A percentile compares a stretch with the other conserved stretches of the same genome.
Conservation (phyloP, 2,797 vertebrate species). For the Varecia variegata region DNA sequence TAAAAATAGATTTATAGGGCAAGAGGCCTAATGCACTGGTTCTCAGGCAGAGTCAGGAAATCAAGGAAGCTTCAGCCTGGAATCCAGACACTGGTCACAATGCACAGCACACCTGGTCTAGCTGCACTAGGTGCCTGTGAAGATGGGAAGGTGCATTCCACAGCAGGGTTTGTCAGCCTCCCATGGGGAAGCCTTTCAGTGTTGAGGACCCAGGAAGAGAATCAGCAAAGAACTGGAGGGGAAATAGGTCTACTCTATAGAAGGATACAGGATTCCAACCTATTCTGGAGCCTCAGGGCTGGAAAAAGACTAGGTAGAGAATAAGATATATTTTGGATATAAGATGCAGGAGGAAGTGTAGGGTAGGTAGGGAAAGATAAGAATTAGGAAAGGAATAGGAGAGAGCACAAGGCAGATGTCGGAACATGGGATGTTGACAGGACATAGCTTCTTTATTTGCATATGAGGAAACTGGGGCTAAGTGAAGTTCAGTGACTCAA, state of each 20-base stretch:
- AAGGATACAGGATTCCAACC: neutral
- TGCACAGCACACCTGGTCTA: neutral
- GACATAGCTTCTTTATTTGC: neutral
- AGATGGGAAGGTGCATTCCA: neutral
- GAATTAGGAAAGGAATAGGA: neutral
- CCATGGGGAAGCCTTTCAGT: neutral
- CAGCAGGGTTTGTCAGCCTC: neutral
- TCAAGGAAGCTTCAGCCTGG: neutral
- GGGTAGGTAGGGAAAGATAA: neutral
- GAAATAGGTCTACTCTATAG: neutral
- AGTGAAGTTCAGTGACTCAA: neutral
- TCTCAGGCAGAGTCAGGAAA: neutral
- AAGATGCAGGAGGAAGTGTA: neutral
- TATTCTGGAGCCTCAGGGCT: neutral
- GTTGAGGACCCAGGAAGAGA: neutral
- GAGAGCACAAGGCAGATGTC: neutral
- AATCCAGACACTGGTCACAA: neutral
- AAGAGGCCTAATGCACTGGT: neutral
- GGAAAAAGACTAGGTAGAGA: neutral
- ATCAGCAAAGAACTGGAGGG: neutral
- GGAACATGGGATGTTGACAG: neutral
- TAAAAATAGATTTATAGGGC: neutral
- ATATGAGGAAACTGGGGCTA: neutral
- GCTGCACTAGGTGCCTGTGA: neutral
- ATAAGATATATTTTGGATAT: neutral